Evolutionary conservation across 1,140 invertebrate genomes (phyloP), one percentile per base, ranked within the genome.

Genomic region (Hyphantria cunea): DNA sequence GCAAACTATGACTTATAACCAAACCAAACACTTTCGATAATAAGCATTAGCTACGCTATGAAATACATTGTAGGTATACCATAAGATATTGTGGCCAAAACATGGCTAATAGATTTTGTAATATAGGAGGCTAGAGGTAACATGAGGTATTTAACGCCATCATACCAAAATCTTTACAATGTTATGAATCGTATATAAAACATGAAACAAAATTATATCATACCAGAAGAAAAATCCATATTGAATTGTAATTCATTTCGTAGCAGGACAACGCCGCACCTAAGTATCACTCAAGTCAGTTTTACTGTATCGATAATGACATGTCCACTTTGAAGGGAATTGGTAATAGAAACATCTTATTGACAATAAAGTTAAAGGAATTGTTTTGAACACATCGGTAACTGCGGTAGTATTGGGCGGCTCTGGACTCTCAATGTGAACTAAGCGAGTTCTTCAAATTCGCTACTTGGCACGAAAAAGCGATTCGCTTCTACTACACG

Each of bases 401-500:
- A 44, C 41, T n/a, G 15, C 37, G 42, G 66, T 61, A 17, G 48
- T 48, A 12, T 15, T 34, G 61, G 66, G 70, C 71, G 69, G 62
- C 73, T 63, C 58, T 42, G 69, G 75, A 62, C 72, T 77, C 81
- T 70, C 66, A 58, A 68, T 80, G 84, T 80, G 87, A 82, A 90
- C 85, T 90, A 90, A 87, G 85, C 79, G 78, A 82, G 65, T 68
- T 66, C 82, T 71, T 85, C 81, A 79, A 74, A 64, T 80, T 82
- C 76, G 72, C 64, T 77, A 76, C 84, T 85, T 76, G 74, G 61
- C 37, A 42, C 55, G 74, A 77, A 80, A 80, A 81, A 86, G 82
- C 80, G 76, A 78, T 81, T 80, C 80, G 73, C 86, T 83, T 89
- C 86, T 89, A 86, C 81, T 86, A 87, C 84, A 85, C 84, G 87